Evolutionary conservation across 2,113 vertebrate species (phyloP).

Genomic region (Bos indicus): DNA sequence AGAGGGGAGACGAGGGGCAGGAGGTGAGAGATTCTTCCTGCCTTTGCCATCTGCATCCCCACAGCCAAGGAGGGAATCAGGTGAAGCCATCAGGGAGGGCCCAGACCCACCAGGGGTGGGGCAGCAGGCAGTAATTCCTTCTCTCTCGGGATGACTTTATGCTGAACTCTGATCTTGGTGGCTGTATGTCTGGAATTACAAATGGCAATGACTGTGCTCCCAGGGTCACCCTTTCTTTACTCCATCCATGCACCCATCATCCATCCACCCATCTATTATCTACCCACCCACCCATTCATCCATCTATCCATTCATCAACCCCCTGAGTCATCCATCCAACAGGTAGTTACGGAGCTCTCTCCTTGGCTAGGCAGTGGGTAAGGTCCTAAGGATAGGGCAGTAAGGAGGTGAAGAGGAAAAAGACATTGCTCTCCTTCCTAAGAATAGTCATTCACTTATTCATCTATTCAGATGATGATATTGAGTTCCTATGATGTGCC

Average conservation of each 20-base stretch:
- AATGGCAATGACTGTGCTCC: neutral
- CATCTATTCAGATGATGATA: neutral
- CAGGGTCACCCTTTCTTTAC: neutral
- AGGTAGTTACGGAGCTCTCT: neutral
- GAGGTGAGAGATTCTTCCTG: neutral
- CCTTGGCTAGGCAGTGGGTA: neutral
- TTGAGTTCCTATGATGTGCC: neutral
- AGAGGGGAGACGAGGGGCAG: neutral
- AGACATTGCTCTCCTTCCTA: neutral
- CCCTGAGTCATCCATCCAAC: neutral
- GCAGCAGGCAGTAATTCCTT: neutral
- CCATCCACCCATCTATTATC: neutral
- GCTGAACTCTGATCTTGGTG: neutral
- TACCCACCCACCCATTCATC: neutral
- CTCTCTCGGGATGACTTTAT: neutral
- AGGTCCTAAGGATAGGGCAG: neutral
- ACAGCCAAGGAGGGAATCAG: neutral
- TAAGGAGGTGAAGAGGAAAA: neutral
- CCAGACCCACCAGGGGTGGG: neutral
- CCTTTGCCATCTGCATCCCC: neutral
- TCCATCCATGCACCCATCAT: neutral
- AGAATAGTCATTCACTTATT: neutral
- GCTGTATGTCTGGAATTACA: neutral
- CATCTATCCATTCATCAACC: neutral
- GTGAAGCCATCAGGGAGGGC: neutral